Evolutionary conservation across 2,797 vertebrate species (phyloP), one percentile per base, ranked within the genome.

Genomic region (Glyptemys insculpta): DNA sequence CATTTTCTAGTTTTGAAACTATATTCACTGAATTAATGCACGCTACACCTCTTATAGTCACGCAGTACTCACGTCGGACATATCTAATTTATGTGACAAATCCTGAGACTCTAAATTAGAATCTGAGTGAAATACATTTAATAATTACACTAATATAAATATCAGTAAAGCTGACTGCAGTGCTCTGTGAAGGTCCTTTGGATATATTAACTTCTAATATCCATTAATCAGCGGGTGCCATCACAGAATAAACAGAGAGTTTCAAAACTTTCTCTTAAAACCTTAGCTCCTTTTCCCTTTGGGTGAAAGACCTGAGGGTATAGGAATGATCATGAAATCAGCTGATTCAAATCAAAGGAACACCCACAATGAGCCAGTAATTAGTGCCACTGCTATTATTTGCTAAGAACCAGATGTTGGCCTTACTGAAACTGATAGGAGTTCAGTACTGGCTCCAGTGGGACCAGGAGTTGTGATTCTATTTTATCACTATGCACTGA

Each of bases 181-280:
- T 91, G 91, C 90, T 88, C 83, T 4, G 53, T 96, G 95, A 96
- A 97, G 96, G 90, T 89, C 91, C 95, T 96, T 95, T 93, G 87
- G 95, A 96, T 90, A 81, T 86, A 83, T 81, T 91, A 93, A 62
- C 95, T 92, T 72, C 94, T 78, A 90, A 81, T 68, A 92, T 92
- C 94, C 91, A 90, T 15, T 90, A 95, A 95, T 96, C 96, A 97
- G 97, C 94, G 96, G 96, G 96, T 97, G 97, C 96, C 96, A 97
- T 96, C 89, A 86, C 47, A 85, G 96, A 97, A 97, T 96, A 97
- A 97, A 96, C 96, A 23, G 89, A 88, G 79, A 68, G 12, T 81
- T 81, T 81, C 31, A 54, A 81, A 81, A 54, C 52, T 81, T 79
- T 79, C 31, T 65, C 57, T 27, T 85, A 95, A 85, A 89, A 88